Evolutionary conservation across 2,113 vertebrate species (phyloP), one percentile per base, ranked within the genome.

Genomic region (Sinosuthora webbiana): DNA sequence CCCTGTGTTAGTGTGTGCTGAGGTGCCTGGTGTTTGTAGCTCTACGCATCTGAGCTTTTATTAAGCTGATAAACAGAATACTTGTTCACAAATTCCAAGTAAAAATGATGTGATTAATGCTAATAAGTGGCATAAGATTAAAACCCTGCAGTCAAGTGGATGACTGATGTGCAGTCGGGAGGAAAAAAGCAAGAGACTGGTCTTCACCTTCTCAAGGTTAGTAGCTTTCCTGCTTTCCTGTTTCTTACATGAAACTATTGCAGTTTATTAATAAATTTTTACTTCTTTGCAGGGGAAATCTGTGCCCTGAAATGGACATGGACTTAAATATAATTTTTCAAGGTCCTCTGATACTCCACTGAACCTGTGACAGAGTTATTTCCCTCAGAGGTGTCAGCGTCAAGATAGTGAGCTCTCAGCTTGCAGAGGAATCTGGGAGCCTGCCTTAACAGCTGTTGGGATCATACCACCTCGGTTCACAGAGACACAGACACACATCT

Each of bases 261-360:
- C 71, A 35, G 39, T 56, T 87, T 74, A 94, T 94, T 97, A 97
- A 97, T 85, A n/a, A 69, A 11, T 59, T 75, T 94, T 88, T 96
- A 93, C 90, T 97, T 97, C 96, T 96, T 95, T 97, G 83, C 93
- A 97, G 96, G 96, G 83, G 63, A 94, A 89, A 69, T 95, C 79
- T 59, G 49, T 94, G 83, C 67, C 79, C 70, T 93, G 90, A 95
- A 78, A 94, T 93, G 93, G 84, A 4, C 81, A 47, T 94, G 94
- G 87, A 95, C 60, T 91, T 94, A 79, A 76, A 53, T 75, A 28
- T 15, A 69, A 37, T 22, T 81, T 90, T 63, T 49, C 83, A 88
- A 86, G 87, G n/a, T 83, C 87, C 31, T 82, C 77, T 76, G 89
- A 55, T 90, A 56, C 68, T 86, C 87, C 69, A 65, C 52, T 75